Evolutionary conservation across 2,797 vertebrate species (phyloP).

Genomic region (Poeciliopsis paucimaculata): DNA sequence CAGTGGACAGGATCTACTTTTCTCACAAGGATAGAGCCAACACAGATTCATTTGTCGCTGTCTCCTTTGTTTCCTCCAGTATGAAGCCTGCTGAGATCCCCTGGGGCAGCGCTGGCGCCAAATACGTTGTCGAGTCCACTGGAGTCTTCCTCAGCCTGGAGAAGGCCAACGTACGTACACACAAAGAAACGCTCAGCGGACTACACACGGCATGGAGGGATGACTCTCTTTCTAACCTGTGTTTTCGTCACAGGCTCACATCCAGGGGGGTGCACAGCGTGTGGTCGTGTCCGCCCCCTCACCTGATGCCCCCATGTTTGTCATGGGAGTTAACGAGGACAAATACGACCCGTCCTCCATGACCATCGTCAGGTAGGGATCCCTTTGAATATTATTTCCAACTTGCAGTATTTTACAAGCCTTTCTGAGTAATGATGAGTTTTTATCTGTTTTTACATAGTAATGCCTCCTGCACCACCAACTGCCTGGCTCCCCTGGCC

Average conservation of each 20-base stretch:
- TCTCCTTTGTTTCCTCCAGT: constrained; percentile 58
- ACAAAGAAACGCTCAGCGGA: background rate
- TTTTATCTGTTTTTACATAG: constrained; percentile 65
- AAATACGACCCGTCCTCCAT: constrained; percentile 86
- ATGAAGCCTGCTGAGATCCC: constrained; percentile 88
- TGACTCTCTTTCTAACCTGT: constrained; percentile 13
- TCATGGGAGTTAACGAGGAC: constrained; percentile 91
- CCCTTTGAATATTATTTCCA: background rate
- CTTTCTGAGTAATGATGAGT: background rate
- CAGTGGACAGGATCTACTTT: constrained; percentile 14
- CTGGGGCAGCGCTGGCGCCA: constrained; percentile 81
- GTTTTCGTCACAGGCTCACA: constrained; percentile 73
- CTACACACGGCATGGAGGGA: background rate
- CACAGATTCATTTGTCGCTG: background rate
- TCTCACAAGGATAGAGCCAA: background rate
- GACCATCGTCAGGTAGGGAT: constrained; percentile 86
- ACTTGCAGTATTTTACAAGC: background rate
- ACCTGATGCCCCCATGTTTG: constrained; percentile 89
- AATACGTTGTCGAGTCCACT: constrained; percentile 89
- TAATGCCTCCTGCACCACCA: constrained; percentile 93
- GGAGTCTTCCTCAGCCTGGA: constrained; percentile 87
- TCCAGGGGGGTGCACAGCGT: constrained; percentile 84
- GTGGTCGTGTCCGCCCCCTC: constrained; percentile 89
- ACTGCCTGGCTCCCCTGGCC: constrained; percentile 91
- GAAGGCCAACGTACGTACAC: constrained; percentile 83